A percentile compares a stretch with the other conserved stretches of the same genome.
phyloP scores from a whole-genome alignment of 2,797 vertebrate species.

The Neomorphus geoffroyi region DNA sequence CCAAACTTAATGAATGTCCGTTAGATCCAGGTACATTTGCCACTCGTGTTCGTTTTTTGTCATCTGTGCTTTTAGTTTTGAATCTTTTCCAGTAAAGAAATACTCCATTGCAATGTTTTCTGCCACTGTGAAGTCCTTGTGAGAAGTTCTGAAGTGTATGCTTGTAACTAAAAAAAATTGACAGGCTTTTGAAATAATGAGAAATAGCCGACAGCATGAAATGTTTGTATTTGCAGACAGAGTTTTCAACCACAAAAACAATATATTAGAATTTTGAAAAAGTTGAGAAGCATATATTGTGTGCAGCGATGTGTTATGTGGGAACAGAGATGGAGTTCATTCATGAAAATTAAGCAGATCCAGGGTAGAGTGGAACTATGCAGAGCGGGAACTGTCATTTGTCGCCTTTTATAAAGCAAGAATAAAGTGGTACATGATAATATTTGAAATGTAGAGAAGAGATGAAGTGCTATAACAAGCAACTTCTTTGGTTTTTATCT shows the following conservation, averaged over 20 bases:
- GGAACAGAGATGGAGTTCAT: background rate
- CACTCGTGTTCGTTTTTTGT: background rate
- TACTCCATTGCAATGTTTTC: background rate
- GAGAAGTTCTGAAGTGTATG: background rate
- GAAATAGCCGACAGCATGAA: background rate
- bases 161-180: background rate
- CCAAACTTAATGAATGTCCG: slow-evolving; percentile 95
- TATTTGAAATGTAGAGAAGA: background rate
- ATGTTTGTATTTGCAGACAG: background rate
- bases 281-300: background rate
- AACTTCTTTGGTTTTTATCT: background rate
- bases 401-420: background rate
- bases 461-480: background rate
- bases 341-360: background rate
- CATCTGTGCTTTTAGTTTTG: background rate
- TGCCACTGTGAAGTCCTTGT: background rate
- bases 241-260: background rate
- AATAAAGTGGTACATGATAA: background rate
- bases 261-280: background rate
- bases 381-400: background rate
- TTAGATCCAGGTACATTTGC: slow-evolving; percentile 89
- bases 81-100: background rate
- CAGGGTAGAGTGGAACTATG: background rate
- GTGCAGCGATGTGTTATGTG: background rate
- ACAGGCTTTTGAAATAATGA: background rate